These are phyloP conservation scores for Nyctalus aviator DNA, from an alignment of 2,797 vertebrate species.

Conservation along the genomic window DNA sequence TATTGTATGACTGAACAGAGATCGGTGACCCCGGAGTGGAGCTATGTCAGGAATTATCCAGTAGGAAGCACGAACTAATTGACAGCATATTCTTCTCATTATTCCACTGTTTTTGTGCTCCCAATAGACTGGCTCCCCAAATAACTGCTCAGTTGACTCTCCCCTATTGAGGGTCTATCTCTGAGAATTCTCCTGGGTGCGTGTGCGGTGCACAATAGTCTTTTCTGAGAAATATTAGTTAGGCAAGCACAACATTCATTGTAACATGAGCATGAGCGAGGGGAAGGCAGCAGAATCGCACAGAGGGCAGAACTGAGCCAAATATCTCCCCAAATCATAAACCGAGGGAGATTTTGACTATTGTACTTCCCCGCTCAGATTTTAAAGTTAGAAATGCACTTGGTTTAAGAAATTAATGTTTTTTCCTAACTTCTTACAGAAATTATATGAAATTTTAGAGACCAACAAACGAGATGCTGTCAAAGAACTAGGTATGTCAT, in stretches of 20 bases:
- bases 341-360: neutral
- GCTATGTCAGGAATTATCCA: neutral
- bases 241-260: neutral
- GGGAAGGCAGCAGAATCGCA: neutral
- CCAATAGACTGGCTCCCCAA: neutral
- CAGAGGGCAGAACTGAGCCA: neutral
- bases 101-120: neutral
- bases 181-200: neutral
- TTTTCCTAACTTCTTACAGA: conserved; percentile 72
- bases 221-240: neutral
- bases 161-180: neutral
- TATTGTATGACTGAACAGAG: neutral
- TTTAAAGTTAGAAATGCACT: conserved; percentile 14
- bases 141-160: neutral
- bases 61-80: neutral
- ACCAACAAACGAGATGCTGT: conserved; percentile 70
- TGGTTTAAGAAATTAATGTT: neutral
- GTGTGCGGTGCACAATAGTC: neutral
- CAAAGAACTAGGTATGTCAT: conserved; percentile 74
- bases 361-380: neutral
- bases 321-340: neutral
- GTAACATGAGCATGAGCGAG: neutral
- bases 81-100: neutral
- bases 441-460: conserved; percentile 80
- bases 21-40: neutral